Evolutionary conservation across 2,797 vertebrate genomes (phyloP), one percentile per base, ranked within the genome.

Genomic region (Gobio occitaniae): DNA sequence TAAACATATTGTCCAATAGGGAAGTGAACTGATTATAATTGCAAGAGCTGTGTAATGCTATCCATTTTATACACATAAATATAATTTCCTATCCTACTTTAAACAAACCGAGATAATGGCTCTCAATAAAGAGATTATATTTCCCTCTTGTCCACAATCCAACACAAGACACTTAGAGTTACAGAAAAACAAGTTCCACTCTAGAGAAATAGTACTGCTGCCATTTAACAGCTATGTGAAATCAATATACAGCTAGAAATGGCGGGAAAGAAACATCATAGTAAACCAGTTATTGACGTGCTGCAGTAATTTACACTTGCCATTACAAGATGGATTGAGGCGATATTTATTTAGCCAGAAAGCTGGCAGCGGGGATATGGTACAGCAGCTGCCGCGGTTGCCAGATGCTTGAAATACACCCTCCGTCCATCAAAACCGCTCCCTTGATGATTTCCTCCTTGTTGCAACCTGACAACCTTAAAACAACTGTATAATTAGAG

Each of bases 401-500:
- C 92, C 93, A 95, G 95, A 95, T 96, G 95, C 93, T 93, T 92
- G 91, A 91, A 94, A 93, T 93, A 93, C 93, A 93, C 93, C 93
- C 94, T 94, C 92, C 90, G 94, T 95, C 94, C 93, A 95, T 95
- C 94, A 95, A 94, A 93, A 84, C 84, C 83, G 84, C 89, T 87
- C 84, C 81, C 89, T 89, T 93, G 92, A 91, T 93, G 92, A 92
- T 92, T 95, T 93, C 91, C 91, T 93, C 92, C 92, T 92, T 91
- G 88, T 92, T 91, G 93, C 92, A 94, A 94, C 93, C 94, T 94
- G 94, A 95, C 94, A 95, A 94, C 91, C 93, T 95, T 95, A 94
- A 95, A 95, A 96, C 94, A 95, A 95, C 95, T 95, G 95, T 94
- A 95, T 95, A 95, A 96, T 96, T 95, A 95, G 93, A 93, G 92